phyloP scores from a whole-genome alignment of 2,113 vertebrate genomes.

The Tichodroma muraria region DNA sequence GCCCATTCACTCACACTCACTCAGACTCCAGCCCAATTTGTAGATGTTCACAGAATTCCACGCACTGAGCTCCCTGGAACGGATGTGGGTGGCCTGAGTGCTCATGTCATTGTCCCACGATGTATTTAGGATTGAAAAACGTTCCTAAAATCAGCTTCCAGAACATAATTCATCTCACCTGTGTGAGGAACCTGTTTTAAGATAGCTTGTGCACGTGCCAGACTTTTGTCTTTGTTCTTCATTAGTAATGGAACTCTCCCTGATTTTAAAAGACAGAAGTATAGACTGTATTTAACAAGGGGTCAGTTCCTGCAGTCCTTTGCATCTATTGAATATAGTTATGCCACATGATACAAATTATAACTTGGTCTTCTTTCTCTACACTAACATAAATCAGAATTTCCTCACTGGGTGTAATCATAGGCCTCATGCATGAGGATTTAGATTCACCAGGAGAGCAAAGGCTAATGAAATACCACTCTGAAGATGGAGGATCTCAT shows the following conservation, averaged over 20 bases:
- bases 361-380: neutral
- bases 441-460: constrained; percentile 19
- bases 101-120: neutral
- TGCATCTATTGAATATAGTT: neutral
- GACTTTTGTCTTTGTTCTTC: neutral
- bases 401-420: neutral
- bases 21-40: neutral
- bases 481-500: neutral
- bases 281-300: neutral
- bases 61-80: neutral
- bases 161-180: neutral
- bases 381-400: constrained; percentile 13
- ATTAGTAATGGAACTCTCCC: neutral
- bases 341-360: neutral
- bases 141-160: neutral
- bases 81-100: neutral
- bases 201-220: neutral
- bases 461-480: constrained; percentile 11
- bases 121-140: neutral
- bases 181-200: neutral
- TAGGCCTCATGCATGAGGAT: neutral
- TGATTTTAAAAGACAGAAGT: neutral
- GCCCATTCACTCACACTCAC: neutral
- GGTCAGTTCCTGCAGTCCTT: neutral
- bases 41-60: neutral